Percentiles rank a stretch among this genome's conserved stretches.
Evolutionary conservation across 2,113 vertebrate genomes (phyloP).

Genomic region (Lagopus muta): DNA sequence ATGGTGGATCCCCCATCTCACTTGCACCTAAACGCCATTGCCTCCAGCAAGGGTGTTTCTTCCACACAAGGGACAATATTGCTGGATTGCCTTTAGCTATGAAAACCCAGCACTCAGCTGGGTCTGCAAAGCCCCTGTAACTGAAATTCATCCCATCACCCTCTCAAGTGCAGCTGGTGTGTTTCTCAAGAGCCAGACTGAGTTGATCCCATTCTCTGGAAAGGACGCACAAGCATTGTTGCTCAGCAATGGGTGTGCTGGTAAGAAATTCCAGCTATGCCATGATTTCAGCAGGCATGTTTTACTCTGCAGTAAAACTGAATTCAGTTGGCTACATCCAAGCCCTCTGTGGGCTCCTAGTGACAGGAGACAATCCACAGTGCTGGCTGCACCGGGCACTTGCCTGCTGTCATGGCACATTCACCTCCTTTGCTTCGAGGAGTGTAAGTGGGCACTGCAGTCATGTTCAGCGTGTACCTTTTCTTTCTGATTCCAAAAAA

Average conservation of each 20-base stretch:
- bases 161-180: conserved; percentile 51
- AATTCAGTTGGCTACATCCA: not conserved
- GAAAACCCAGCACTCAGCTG: conserved; percentile 12
- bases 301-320: not conserved
- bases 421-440: not conserved
- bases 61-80: not conserved
- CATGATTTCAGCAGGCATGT: conserved; percentile 42
- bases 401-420: not conserved
- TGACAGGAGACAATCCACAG: not conserved
- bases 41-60: conserved; percentile 47
- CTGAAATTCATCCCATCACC: not conserved
- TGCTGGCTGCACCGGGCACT: not conserved
- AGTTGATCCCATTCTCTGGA: conserved; percentile 54
- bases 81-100: conserved; percentile 37
- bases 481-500: not conserved
- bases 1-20: conserved; percentile 21
- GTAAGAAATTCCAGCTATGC: conserved; percentile 37
- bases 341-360: not conserved
- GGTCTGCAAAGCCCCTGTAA: conserved; percentile 18
- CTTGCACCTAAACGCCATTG: conserved; percentile 1
- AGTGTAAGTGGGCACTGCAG: not conserved
- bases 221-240: conserved; percentile 52
- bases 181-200: conserved; percentile 57
- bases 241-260: conserved; percentile 59
- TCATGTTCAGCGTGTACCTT: not conserved